phyloP scores from a whole-genome alignment of 2,888 invertebrate genomes.

The Resseliella maxima region DNA sequence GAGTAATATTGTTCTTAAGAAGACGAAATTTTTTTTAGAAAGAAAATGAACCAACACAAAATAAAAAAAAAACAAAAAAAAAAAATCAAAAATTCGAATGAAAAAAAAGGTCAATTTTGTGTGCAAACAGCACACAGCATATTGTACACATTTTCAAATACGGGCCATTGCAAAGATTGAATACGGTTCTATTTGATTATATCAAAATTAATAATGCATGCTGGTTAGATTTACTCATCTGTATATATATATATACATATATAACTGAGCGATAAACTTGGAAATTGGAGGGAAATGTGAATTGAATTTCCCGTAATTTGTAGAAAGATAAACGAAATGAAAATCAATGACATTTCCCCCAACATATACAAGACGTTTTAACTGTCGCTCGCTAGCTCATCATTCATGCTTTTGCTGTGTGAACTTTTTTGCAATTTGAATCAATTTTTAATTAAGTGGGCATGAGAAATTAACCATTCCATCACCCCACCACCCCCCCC shows the following conservation, averaged over 20 bases:
- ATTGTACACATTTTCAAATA: background rate
- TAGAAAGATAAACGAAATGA: too few species aligned
- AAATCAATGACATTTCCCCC: background rate
- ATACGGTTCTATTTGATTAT: background rate
- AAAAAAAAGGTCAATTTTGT: too few species aligned
- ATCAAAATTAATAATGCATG: conserved; percentile 30
- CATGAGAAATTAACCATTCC: conserved; percentile 29
- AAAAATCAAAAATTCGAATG: too few species aligned
- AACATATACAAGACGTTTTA: background rate
- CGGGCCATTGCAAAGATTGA: background rate
- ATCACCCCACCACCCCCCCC: too few species aligned
- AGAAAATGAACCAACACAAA: too few species aligned
- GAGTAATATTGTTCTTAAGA: too few species aligned
- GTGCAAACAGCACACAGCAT: background rate
- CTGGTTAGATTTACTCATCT: too few species aligned
- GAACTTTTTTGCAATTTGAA: background rate
- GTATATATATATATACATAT: background rate
- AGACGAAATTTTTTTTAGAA: too few species aligned
- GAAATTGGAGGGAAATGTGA: background rate
- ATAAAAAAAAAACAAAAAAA: too few species aligned
- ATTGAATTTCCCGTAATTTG: too few species aligned
- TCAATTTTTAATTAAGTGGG: conserved; percentile 13
- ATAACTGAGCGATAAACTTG: background rate
- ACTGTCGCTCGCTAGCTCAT: background rate
- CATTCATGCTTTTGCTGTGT: conserved; percentile 8